Conservation (phyloP, 2,797 vertebrate genomes). For the Mycteria americana region DNA sequence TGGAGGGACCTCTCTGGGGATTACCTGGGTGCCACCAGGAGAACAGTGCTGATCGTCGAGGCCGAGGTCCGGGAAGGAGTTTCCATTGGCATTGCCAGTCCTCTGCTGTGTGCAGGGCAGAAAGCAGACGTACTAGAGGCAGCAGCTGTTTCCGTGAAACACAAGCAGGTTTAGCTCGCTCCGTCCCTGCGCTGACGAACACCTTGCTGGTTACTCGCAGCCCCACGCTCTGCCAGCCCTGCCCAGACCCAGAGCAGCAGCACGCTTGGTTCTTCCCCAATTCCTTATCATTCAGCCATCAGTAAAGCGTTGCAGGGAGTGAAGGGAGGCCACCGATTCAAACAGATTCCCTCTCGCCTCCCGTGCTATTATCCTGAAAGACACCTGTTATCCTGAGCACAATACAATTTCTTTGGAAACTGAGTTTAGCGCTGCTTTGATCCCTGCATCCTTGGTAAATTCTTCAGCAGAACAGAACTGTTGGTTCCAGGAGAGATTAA, state of each 20-base stretch:
- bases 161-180: not conserved
- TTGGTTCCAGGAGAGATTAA: not conserved
- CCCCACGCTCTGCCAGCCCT: not conserved
- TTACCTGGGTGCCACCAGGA: not conserved
- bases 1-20: not conserved
- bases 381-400: not conserved
- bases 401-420: not conserved
- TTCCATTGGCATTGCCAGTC: not conserved
- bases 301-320: not conserved
- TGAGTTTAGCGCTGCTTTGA: not conserved
- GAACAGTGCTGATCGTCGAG: fast-evolving
- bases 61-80: not conserved
- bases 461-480: not conserved
- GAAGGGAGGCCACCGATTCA: not conserved
- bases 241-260: not conserved
- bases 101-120: not conserved
- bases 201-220: not conserved
- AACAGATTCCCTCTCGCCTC: not conserved
- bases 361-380: not conserved
- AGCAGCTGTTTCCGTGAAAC: not conserved
- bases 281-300: not conserved
- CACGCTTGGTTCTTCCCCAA: not conserved
- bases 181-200: not conserved
- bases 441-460: not conserved
- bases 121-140: not conserved